Evolutionary conservation across 2,888 invertebrate genomes (phyloP), one percentile per base, ranked within the genome.

Genomic region (Meganola albula): DNA sequence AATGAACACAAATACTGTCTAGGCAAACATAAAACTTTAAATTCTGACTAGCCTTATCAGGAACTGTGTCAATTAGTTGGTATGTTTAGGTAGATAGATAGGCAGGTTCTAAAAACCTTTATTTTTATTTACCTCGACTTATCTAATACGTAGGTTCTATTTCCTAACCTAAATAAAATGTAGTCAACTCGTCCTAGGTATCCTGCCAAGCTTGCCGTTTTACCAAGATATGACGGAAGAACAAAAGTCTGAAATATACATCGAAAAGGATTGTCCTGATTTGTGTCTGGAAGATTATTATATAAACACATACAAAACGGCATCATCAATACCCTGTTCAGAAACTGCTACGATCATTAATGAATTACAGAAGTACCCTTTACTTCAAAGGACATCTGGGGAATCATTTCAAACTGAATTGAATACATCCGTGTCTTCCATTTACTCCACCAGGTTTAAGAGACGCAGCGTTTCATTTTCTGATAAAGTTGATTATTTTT

Each of bases 101-200:
- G n/a, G n/a, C n/a, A n/a, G n/a, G n/a, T n/a, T n/a, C n/a, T n/a
- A n/a, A n/a, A n/a, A n/a, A n/a, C n/a, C n/a, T n/a, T n/a, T n/a
- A n/a, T n/a, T n/a, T n/a, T n/a, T n/a, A n/a, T n/a, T n/a, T n/a
- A n/a, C n/a, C n/a, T n/a, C n/a, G n/a, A n/a, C n/a, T n/a, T n/a
- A n/a, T n/a, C n/a, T n/a, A n/a, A n/a, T n/a, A n/a, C n/a, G n/a
- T n/a, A n/a, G n/a, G n/a, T n/a, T n/a, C n/a, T n/a, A n/a, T n/a
- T n/a, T n/a, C n/a, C n/a, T n/a, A 55, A 52, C 32, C 53, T 44
- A 52, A 61, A 58, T 69, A 61, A 64, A 62, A 56, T 60, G 42
- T 62, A 45, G 46, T 54, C 49, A 59, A 67, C 73, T 74, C 58
- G 58, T 69, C 79, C 58, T 77, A 84, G 83, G 83, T 82, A 48